Base-by-base conservation (phyloP, 2,888 invertebrate species). In the Meiosimyza decipiens region DNA sequence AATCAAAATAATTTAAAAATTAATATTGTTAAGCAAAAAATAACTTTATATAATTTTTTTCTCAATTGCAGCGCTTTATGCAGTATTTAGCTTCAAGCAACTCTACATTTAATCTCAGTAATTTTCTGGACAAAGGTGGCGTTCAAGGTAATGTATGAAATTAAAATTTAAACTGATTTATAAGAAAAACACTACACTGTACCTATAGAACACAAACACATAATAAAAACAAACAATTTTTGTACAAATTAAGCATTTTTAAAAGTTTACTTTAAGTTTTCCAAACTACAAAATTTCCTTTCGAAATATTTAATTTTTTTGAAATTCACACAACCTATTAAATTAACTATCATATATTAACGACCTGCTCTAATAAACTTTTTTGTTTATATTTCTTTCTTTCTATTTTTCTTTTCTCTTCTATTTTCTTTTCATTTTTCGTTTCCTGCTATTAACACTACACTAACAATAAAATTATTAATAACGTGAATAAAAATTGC, bases 51-150 rank as follows among this genome's bases (percentile, higher is more conserved):
- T 40, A 13, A 12, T 22, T n/a, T 65, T 66, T 68, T 73, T 28
- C 67, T 85, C 81, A 80, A 84, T 92, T 92, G 67, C 92, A 98
- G 98, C 93, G 99, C 88, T 99, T 99, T 89, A 98, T 98, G 88
- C 99, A 99, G 90, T 99, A 98, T 89, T 91, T 99, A 89, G 99
- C 99, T 75, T 99, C 99, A 82, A 99, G 98, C 90, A 99, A 99
- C 90, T 98, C 98, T 87, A 96, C 97, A 83, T 98, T 99, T 91
- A 98, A 98, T 90, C 93, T 99, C 86, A 95, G 94, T 89, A 96
- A 94, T 90, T 99, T 98, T 89, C 90, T 98, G 88, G 99, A 99
- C 89, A 98, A 98, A 90, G 94, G 95, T 83, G 96, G 96, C 84
- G 95, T 97, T 72, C 98, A 98, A 94, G 98, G 98, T 97, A 91